A percentile compares a stretch with the other conserved stretches of the same genome.
phyloP scores from a whole-genome alignment of 2,888 invertebrate species.

The Arge pagana region DNA sequence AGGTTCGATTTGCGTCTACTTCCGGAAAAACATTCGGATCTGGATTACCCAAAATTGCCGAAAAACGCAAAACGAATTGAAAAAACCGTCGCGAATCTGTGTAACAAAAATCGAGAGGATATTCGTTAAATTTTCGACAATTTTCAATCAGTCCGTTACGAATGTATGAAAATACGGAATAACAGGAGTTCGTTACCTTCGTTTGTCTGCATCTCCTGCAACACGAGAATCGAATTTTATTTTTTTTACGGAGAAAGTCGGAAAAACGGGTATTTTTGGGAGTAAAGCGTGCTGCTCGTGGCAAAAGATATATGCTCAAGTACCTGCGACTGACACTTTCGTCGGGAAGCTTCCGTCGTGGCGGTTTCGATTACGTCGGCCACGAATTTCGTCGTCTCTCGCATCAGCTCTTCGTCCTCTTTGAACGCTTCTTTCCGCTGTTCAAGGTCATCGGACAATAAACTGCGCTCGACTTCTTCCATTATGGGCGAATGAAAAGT shows the following conservation, averaged over 20 bases:
- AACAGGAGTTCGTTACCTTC: conserved; percentile 49
- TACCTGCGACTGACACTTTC: conserved; percentile 49
- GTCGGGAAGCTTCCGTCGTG: conserved; percentile 55
- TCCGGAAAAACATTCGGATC: no score
- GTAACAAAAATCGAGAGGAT: no score
- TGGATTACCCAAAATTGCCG: no score
- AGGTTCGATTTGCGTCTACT: no score
- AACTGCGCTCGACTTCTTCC: conserved; percentile 46
- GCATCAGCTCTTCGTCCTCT: conserved; percentile 58
- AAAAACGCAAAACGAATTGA: no score
- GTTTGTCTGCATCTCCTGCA: conserved; percentile 42
- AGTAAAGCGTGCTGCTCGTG: background rate
- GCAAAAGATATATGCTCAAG: background rate
- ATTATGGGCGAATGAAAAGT: conserved; percentile 45
- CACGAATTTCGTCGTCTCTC: conserved; percentile 59
- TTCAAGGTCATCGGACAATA: conserved; percentile 44
- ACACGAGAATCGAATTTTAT: no score
- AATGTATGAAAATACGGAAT: no score
- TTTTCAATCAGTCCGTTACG: no score
- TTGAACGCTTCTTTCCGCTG: conserved; percentile 54
- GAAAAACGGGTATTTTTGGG: background rate
- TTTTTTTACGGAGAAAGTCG: no score
- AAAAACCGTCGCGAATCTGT: no score
- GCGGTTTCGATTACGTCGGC: conserved; percentile 59
- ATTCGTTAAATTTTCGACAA: no score